Percentiles rank a stretch among this genome's conserved stretches.
Evolutionary conservation across 2,113 vertebrate species (phyloP).

Genomic region (Scopus umbretta): DNA sequence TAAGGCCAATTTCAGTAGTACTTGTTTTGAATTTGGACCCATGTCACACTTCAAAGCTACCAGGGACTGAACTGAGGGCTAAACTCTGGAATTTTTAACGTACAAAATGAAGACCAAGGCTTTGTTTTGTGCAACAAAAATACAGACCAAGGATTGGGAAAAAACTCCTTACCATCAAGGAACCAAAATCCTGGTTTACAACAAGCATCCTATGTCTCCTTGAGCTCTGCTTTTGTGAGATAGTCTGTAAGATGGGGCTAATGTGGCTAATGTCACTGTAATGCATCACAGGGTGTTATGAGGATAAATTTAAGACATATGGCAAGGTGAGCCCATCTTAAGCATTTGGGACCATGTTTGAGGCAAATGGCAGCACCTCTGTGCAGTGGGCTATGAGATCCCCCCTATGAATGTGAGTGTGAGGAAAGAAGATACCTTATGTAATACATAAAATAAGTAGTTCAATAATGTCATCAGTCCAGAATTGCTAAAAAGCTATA

Average conservation of each 20-base stretch:
- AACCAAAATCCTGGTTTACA: background rate
- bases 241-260: background rate
- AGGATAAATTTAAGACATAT: background rate
- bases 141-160: background rate
- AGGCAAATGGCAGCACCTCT: background rate
- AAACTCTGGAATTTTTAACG: background rate
- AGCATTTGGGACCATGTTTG: background rate
- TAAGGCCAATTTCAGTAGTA: background rate
- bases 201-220: background rate
- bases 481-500: background rate
- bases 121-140: background rate
- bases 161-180: background rate
- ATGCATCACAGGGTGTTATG: background rate
- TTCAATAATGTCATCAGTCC: background rate
- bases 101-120: rapidly evolving
- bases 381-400: background rate
- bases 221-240: background rate
- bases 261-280: too few relatives aligned
- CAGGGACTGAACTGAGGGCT: background rate
- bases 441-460: background rate
- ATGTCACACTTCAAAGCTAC: background rate
- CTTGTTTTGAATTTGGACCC: background rate
- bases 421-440: background rate
- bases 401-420: background rate
- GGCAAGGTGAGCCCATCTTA: background rate